Conservation (phyloP, 2,888 invertebrate genomes). For the Oscheius myriophilus region DNA sequence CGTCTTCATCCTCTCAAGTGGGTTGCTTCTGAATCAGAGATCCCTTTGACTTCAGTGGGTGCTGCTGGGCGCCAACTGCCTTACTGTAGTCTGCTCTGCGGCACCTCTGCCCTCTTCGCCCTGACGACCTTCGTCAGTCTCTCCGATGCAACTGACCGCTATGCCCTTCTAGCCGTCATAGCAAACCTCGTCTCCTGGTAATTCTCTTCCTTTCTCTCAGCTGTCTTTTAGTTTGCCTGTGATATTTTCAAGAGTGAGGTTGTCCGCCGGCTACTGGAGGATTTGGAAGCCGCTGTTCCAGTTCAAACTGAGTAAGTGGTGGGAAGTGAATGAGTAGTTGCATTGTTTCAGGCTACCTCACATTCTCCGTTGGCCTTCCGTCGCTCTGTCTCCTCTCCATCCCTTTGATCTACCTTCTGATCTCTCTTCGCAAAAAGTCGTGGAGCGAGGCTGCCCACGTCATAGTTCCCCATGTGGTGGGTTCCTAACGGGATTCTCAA, state of each 20-base stretch:
- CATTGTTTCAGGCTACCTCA: conserved; percentile 39
- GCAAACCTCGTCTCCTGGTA: conserved; percentile 61
- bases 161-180: conserved; percentile 53
- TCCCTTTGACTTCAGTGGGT: conserved; percentile 57
- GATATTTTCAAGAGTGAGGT: conserved; percentile 44
- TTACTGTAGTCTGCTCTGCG: conserved; percentile 54
- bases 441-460: conserved; percentile 36
- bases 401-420: conserved; percentile 53
- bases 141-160: conserved; percentile 51
- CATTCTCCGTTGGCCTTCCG: conserved; percentile 46
- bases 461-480: conserved; percentile 58
- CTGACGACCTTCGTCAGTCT: conserved; percentile 55
- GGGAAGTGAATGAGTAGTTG: background rate
- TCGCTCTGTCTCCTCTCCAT: conserved; percentile 52
- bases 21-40: background rate
- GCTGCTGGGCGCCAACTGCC: conserved; percentile 54
- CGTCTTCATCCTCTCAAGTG: conserved; percentile 53
- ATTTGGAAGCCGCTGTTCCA: conserved; percentile 55
- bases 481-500: too few species aligned
- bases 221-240: conserved; percentile 47
- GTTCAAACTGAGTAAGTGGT: conserved; percentile 41
- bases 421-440: conserved; percentile 35
- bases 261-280: conserved; percentile 47
- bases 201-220: conserved; percentile 7
- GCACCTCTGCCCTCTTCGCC: conserved; percentile 51